Conservation (phyloP, 2,888 invertebrate species). For the Andrena dorsata region DNA sequence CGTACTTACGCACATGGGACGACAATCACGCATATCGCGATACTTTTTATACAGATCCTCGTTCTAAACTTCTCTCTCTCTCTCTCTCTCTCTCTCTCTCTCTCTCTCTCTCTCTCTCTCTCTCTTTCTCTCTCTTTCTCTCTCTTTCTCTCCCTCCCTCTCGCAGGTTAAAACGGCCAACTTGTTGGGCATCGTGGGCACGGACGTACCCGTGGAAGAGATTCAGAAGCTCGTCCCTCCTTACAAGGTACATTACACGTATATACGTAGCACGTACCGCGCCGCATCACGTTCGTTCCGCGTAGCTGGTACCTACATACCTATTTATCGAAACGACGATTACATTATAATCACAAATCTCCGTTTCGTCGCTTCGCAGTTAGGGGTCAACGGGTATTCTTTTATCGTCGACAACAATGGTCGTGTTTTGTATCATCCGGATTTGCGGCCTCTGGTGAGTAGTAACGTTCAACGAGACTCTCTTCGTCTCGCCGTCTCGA, state of each 20-base stretch:
- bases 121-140: neutral
- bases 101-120: neutral
- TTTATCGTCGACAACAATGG: constrained; percentile 99
- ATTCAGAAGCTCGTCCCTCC: constrained; percentile 97
- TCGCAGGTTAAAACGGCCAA: constrained; percentile 93
- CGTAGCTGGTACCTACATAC: too few species aligned
- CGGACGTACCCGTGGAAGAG: constrained; percentile 98
- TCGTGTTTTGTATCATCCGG: constrained; percentile 97
- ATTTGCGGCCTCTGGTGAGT: constrained; percentile 94
- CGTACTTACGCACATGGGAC: too few species aligned
- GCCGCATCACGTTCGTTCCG: too few species aligned
- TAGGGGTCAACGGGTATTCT: constrained; percentile 98
- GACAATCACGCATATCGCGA: neutral
- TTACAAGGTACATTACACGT: constrained; percentile 89
- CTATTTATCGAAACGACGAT: neutral
- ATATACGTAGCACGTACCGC: too few species aligned
- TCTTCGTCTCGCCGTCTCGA: neutral
- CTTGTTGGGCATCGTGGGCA: constrained; percentile 98
- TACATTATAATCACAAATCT: neutral
- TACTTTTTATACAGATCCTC: neutral
- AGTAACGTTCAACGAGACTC: constrained; percentile 20
- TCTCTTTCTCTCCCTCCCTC: constrained; percentile 1
- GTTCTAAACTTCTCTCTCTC: neutral
- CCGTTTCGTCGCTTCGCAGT: constrained; percentile 86
- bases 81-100: neutral